Evolutionary conservation across 2,888 invertebrate species (phyloP), one percentile per base, ranked within the genome.

Genomic region (Melipona beecheii): DNA sequence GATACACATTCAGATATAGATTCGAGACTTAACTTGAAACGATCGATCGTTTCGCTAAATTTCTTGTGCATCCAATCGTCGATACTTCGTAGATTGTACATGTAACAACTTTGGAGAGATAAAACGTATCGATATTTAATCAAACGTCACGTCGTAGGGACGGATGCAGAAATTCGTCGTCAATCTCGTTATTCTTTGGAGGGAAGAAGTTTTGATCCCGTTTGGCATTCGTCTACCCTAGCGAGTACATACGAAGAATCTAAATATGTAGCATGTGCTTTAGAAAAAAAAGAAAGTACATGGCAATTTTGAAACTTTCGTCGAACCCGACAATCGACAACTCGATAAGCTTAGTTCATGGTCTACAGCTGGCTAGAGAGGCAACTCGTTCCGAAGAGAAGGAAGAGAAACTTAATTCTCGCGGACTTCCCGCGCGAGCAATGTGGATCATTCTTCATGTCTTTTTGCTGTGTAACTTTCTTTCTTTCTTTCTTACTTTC

Each of bases 291-390:
- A 21, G 43, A 1, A 43, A 43, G 15, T 65, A 36, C n/a, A 65
- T 36, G 50, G n/a, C 56, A 62, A 69, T 75, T 52, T 31, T 21
- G 11, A 78, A 58, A 82, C 65, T 82, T 82, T 36, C 54, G 31
- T 75, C 52, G 62, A 70, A 66, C 73, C 27, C 52, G 50, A 75
- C 62, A 75, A 71, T 72, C 58, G 56, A 21, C 19, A 77, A 78
- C 71, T 75, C 84, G 62, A 84, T 84, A 73, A 71, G 36, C 24
- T 43, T 68, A 52, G 73, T 72, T 73, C 60, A 9, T 27, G 52
- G 49, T n/a, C 36, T 24, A 49, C 43, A 13, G 60, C 58, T 43
- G 13, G 54, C 36, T 60, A 15, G 58, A 43, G 56, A n/a, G 76
- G 60, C 56, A 81, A 65, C 74, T 71, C 9, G 43, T 76, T 27